Conservation (phyloP, 2,888 invertebrate species). For the Entomobrya multifasciata region DNA sequence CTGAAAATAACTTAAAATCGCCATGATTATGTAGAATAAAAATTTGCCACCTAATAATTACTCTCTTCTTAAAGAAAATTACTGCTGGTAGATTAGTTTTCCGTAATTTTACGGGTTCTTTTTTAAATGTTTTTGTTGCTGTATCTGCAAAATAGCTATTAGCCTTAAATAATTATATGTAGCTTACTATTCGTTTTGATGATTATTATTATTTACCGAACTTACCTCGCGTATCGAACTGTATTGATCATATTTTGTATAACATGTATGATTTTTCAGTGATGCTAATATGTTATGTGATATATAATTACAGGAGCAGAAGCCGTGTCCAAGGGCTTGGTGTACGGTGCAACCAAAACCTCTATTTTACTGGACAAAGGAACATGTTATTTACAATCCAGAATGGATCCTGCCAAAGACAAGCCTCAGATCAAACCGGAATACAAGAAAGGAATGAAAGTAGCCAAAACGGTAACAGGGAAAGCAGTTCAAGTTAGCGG, state of each 20-base stretch:
- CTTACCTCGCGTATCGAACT: too few relatives aligned
- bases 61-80: too few relatives aligned
- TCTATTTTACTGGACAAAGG: constrained; percentile 84
- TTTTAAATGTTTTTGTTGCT: constrained; percentile 34
- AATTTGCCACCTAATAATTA: too few relatives aligned
- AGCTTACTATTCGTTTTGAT: too few relatives aligned
- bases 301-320: constrained; percentile 83
- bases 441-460: constrained; percentile 84
- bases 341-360: constrained; percentile 86
- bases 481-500: constrained; percentile 87
- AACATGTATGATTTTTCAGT: too few relatives aligned
- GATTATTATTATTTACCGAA: too few relatives aligned
- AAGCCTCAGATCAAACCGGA: constrained; percentile 83
- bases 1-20: too few relatives aligned
- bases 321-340: constrained; percentile 86
- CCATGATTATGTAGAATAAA: too few relatives aligned
- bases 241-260: too few relatives aligned
- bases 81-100: background rate
- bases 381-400: constrained; percentile 85
- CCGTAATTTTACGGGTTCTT: background rate
- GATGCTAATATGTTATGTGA: too few relatives aligned
- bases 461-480: constrained; percentile 86
- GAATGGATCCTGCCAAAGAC: constrained; percentile 82
- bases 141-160: constrained; percentile 25
- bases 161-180: background rate